phyloP scores from a whole-genome alignment of 2,888 invertebrate genomes.

The Drosophila pseudotalamancana region DNA sequence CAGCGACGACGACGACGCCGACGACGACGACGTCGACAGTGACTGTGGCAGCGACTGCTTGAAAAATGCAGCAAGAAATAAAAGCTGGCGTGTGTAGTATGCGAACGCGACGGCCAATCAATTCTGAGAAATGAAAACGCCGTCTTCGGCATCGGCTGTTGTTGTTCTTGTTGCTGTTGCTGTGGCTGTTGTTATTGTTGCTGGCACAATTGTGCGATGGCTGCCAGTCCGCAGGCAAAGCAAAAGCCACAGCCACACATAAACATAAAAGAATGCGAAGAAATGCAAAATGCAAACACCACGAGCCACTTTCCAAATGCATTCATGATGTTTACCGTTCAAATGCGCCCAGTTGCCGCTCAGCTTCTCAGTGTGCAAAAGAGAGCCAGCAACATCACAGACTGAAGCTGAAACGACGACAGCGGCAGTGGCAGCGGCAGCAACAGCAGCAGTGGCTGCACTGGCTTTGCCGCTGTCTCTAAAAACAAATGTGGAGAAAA shows the following conservation, averaged over 20 bases:
- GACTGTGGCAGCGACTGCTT: constrained; percentile 23
- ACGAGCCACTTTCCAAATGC: constrained; percentile 82
- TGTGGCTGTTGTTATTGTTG: constrained; percentile 47
- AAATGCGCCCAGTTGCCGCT: constrained; percentile 74
- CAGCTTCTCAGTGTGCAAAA: constrained; percentile 34
- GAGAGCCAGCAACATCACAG: constrained; percentile 42
- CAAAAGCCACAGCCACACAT: constrained; percentile 60
- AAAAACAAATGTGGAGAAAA: constrained; percentile 65
- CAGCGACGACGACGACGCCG: constrained; percentile 24
- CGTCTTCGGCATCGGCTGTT: constrained; percentile 63
- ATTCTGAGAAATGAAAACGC: constrained; percentile 80
- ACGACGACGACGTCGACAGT: constrained; percentile 10
- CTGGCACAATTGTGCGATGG: constrained; percentile 72
- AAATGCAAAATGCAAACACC: constrained; percentile 80
- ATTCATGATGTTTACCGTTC: constrained; percentile 79
- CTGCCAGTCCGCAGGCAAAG: constrained; percentile 50
- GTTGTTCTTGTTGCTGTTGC: constrained; percentile 17
- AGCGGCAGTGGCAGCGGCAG: constrained; percentile 8
- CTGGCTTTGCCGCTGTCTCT: constrained; percentile 30
- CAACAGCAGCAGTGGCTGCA: constrained; percentile 25
- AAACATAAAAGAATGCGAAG: constrained; percentile 80
- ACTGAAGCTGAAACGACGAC: constrained; percentile 12
- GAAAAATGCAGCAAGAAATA: constrained; percentile 63
- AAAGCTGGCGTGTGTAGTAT: constrained; percentile 71
- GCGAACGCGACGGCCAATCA: constrained; percentile 75